phyloP scores from a whole-genome alignment of 2,797 vertebrate genomes.

The Gymnothorax javanicus region DNA sequence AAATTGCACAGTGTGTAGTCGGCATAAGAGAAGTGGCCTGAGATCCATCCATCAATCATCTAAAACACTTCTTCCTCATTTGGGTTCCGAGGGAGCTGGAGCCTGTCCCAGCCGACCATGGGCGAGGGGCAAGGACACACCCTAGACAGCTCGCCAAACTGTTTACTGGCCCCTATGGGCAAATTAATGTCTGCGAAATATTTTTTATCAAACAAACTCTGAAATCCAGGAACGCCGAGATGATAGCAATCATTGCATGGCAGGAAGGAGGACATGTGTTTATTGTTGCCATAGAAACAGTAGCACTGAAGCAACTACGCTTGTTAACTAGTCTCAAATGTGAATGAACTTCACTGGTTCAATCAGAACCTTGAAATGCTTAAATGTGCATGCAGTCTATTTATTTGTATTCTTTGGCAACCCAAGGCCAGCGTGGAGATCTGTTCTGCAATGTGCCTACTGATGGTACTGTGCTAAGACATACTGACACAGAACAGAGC shows the following conservation, averaged over 20 bases:
- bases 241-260: neutral
- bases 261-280: neutral
- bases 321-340: neutral
- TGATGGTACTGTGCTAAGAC: neutral
- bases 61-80: no score
- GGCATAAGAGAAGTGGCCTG: no score
- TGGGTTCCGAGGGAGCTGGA: no score
- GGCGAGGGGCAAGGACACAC: no score
- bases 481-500: neutral
- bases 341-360: neutral
- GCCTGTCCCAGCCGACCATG: no score
- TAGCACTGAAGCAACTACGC: neutral
- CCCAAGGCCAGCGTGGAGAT: neutral
- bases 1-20: no score
- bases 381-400: constrained; percentile 12
- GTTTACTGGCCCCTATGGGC: no score
- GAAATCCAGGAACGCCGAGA: neutral
- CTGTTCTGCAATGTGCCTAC: neutral
- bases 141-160: no score
- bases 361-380: neutral
- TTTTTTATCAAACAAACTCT: neutral
- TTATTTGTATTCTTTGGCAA: neutral
- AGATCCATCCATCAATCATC: no score
- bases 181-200: neutral
- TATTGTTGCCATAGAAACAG: neutral